Conservation (phyloP, 2,888 invertebrate genomes). For the Cephus nigrinus region DNA sequence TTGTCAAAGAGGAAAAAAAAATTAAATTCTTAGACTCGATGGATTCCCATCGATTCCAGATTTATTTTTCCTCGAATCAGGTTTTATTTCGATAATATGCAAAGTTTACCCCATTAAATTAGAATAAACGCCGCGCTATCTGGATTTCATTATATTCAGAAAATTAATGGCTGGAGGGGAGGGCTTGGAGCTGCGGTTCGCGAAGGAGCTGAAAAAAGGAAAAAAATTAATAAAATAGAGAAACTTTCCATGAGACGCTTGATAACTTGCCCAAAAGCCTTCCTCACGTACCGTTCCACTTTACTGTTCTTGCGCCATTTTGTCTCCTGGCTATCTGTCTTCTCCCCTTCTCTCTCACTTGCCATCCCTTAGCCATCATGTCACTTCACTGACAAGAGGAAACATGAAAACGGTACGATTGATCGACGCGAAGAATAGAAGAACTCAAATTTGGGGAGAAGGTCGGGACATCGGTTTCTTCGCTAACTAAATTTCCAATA, state of each 20-base stretch:
- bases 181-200: not conserved
- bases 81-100: slow-evolving; percentile 16
- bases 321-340: not conserved
- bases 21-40: not conserved
- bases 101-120: slow-evolving; percentile 17
- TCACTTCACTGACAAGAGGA: not conserved
- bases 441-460: not conserved
- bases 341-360: not conserved
- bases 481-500: not conserved
- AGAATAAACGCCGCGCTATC: slow-evolving; percentile 14
- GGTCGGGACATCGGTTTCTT: not conserved
- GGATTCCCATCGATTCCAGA: not conserved
- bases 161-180: not conserved
- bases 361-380: not conserved
- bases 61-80: slow-evolving; percentile 14
- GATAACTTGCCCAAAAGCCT: not conserved
- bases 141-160: slow-evolving; percentile 14
- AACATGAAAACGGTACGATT: not conserved
- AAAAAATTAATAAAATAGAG: not conserved
- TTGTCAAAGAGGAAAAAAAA: not conserved
- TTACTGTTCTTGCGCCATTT: not conserved
- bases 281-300: not conserved
- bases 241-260: not conserved
- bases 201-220: not conserved
- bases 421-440: not conserved